Evolutionary conservation across 1,140 invertebrate genomes (phyloP).

Genomic region (Nylanderia fulva): DNA sequence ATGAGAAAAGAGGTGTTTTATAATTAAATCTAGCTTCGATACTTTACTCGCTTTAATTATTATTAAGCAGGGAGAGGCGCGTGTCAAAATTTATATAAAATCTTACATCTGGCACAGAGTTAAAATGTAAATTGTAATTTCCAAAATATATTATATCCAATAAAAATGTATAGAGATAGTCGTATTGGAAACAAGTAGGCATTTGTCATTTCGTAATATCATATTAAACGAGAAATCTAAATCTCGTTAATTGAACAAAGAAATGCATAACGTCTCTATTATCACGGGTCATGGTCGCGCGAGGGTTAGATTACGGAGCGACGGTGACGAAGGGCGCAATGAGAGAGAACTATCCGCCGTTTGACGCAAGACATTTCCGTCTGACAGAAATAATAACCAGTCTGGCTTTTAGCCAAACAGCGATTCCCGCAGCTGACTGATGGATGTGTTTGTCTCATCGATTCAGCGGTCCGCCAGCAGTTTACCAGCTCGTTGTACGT

Average conservation of each 20-base stretch:
- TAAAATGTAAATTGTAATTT: not conserved
- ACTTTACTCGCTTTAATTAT: not conserved
- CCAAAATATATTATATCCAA: not conserved
- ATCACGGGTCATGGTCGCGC: slow-evolving; percentile 45
- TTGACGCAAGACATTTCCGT: slow-evolving; percentile 68
- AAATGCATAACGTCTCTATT: not conserved
- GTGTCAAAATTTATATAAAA: slow-evolving; percentile 5
- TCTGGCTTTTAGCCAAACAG: slow-evolving; percentile 79
- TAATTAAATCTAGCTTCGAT: slow-evolving; percentile 19
- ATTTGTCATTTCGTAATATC: not conserved
- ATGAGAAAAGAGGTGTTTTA: slow-evolving; percentile 22
- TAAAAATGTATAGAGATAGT: not conserved
- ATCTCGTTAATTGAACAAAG: not conserved
- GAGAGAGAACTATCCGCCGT: slow-evolving; percentile 3
- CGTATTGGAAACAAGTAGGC: not conserved
- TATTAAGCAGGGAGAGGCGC: not conserved
- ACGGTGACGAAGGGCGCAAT: not conserved
- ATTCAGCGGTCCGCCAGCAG: slow-evolving; percentile 70
- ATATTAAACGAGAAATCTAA: not conserved
- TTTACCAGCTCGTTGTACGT: slow-evolving; percentile 66
- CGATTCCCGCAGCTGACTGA: slow-evolving; percentile 69
- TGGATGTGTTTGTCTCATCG: slow-evolving; percentile 77
- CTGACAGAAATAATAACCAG: slow-evolving; percentile 78
- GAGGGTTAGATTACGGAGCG: not conserved
- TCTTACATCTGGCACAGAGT: not conserved